Evolutionary conservation across 2,797 vertebrate genomes (phyloP).

Genomic region (Gorsachius magnificus): DNA sequence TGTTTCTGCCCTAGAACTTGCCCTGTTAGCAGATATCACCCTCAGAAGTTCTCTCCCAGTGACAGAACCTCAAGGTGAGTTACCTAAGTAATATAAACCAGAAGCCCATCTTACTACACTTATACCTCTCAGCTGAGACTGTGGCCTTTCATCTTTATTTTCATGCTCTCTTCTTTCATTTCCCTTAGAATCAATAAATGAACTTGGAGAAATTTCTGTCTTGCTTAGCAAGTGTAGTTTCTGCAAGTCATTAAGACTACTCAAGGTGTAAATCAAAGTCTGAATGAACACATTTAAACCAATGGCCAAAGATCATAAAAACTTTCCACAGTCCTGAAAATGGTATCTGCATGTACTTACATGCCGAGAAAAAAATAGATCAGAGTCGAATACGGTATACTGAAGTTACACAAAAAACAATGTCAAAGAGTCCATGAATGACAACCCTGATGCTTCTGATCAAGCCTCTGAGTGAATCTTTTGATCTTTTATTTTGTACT

Average conservation of each 20-base stretch:
- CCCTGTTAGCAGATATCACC: not conserved
- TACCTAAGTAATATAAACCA: not conserved
- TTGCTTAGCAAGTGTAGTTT: conserved; percentile 3
- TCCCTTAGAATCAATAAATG: not conserved
- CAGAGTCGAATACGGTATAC: not conserved
- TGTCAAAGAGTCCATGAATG: not conserved
- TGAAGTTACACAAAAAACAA: not conserved
- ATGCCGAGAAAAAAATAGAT: not conserved
- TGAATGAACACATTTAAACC: not conserved
- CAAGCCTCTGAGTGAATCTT: not conserved
- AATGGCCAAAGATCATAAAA: not conserved
- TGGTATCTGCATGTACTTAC: not conserved
- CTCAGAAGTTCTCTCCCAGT: not conserved
- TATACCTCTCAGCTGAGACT: not conserved
- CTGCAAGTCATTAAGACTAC: not conserved
- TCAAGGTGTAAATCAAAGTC: conserved; percentile 7
- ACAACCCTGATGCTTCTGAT: not conserved
- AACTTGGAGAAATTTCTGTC: not conserved
- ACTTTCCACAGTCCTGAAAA: not conserved
- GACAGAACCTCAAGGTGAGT: not conserved
- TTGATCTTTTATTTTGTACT: not conserved
- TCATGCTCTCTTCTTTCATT: not conserved
- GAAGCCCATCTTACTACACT: not conserved
- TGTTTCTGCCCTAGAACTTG: not conserved
- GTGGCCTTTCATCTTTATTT: not conserved